phyloP scores from a whole-genome alignment of 2,113 vertebrate genomes.

The Gymnobelideus leadbeateri region DNA sequence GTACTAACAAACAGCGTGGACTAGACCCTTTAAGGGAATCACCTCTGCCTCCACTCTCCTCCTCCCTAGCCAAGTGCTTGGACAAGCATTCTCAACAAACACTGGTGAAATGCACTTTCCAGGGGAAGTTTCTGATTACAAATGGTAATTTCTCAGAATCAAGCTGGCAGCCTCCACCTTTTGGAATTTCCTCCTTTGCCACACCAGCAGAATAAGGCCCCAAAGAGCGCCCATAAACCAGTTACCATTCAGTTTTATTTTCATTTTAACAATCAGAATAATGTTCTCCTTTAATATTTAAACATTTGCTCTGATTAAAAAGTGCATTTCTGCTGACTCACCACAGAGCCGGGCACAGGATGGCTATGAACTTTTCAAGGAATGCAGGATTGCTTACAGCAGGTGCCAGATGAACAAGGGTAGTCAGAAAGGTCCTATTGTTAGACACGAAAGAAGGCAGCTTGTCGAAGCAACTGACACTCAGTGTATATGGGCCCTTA shows the following conservation, averaged over 20 bases:
- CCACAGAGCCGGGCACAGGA: constrained; percentile 17
- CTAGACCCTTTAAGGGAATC: neutral
- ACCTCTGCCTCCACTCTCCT: neutral
- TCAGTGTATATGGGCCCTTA: constrained; percentile 37
- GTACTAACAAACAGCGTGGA: neutral
- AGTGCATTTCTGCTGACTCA: constrained; percentile 45
- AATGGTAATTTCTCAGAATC: constrained; percentile 55
- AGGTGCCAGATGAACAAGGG: constrained; percentile 50
- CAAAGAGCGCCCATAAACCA: neutral
- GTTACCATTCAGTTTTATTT: constrained; percentile 42
- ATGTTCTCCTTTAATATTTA: constrained; percentile 46
- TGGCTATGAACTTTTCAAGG: constrained; percentile 56
- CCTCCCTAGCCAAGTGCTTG: neutral
- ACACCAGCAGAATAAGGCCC: constrained; percentile 16
- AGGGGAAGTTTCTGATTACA: constrained; percentile 16
- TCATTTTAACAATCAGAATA: constrained; percentile 63
- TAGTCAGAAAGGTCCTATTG: neutral
- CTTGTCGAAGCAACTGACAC: constrained; percentile 18
- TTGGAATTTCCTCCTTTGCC: constrained; percentile 53
- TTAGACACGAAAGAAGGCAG: constrained; percentile 34
- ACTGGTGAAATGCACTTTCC: neutral
- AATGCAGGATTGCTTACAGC: constrained; percentile 51
- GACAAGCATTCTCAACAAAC: neutral
- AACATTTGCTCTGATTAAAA: constrained; percentile 55
- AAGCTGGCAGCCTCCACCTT: constrained; percentile 33